Conservation (phyloP, 2,888 invertebrate species). For the Leptinotarsa peninsularis region DNA sequence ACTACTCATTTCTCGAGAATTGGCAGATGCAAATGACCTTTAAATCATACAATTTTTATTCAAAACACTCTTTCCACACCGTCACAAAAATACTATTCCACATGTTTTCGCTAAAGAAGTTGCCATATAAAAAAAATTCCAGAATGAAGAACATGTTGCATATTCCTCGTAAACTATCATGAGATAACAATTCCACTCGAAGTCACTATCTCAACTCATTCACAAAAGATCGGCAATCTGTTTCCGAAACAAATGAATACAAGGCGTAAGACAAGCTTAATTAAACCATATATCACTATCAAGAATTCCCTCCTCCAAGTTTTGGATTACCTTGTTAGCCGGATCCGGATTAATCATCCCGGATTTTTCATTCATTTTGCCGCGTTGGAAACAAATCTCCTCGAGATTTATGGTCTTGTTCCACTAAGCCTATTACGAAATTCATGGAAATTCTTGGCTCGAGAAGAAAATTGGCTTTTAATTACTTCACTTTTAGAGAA, state of each 20-base stretch:
- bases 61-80: too few species aligned
- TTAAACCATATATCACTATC: constrained; percentile 66
- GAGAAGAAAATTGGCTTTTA: constrained; percentile 9
- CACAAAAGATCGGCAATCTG: constrained; percentile 63
- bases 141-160: neutral
- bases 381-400: constrained; percentile 55
- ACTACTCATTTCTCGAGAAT: too few species aligned
- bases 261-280: constrained; percentile 66
- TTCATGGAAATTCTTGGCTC: constrained; percentile 39
- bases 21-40: too few species aligned
- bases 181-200: neutral
- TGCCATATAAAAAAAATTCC: neutral
- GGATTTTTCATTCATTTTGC: constrained; percentile 63
- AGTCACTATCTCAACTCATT: constrained; percentile 47
- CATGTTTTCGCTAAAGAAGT: too few species aligned
- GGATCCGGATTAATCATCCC: constrained; percentile 64
- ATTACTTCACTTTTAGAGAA: neutral
- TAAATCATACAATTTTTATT: too few species aligned
- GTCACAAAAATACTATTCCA: too few species aligned
- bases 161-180: neutral
- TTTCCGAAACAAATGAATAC: constrained; percentile 67
- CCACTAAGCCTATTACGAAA: constrained; percentile 51
- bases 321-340: constrained; percentile 64
- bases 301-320: constrained; percentile 60
- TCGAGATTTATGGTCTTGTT: constrained; percentile 57